These are phyloP conservation scores for Lophius americanus DNA, from an alignment of 2,797 vertebrate genomes.

Conservation along the genomic window DNA sequence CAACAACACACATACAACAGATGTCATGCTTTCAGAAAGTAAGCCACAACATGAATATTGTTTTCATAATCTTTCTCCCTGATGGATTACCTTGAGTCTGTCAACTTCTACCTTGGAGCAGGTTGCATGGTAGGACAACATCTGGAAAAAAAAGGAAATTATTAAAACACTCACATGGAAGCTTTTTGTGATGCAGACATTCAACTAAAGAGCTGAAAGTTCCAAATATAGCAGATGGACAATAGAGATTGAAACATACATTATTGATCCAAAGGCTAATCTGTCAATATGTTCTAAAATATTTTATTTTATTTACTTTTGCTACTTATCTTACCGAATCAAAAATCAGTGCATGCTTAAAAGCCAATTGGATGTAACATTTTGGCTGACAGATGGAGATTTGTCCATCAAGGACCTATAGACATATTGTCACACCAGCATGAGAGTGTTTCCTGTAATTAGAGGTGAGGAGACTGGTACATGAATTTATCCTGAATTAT, in stretches of 20 bases:
- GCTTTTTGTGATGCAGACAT: neutral
- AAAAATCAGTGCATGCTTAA: no score
- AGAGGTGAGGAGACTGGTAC: constrained; percentile 44
- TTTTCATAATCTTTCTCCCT: constrained; percentile 12
- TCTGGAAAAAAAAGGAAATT: constrained; percentile 59
- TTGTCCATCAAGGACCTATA: neutral
- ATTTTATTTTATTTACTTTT: neutral
- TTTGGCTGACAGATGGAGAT: no score
- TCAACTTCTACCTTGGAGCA: constrained; percentile 87
- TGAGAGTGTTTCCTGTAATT: constrained; percentile 44
- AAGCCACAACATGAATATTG: neutral
- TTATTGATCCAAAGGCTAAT: neutral
- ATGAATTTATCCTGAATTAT: constrained; percentile 66
- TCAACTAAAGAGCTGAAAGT: neutral
- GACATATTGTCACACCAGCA: constrained; percentile 7
- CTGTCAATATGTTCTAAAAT: constrained; percentile 14
- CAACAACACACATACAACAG: constrained; percentile 3
- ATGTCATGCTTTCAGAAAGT: neutral
- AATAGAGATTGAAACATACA: neutral
- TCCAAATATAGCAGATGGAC: neutral
- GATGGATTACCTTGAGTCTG: constrained; percentile 80
- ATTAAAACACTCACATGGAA: neutral
- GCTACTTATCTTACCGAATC: neutral
- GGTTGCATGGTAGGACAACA: constrained; percentile 86
- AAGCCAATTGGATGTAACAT: no score